Base-by-base conservation (phyloP, 30 jellyfish, hydroid and myxozoan genomes). In the Hydractinia echinata region DNA sequence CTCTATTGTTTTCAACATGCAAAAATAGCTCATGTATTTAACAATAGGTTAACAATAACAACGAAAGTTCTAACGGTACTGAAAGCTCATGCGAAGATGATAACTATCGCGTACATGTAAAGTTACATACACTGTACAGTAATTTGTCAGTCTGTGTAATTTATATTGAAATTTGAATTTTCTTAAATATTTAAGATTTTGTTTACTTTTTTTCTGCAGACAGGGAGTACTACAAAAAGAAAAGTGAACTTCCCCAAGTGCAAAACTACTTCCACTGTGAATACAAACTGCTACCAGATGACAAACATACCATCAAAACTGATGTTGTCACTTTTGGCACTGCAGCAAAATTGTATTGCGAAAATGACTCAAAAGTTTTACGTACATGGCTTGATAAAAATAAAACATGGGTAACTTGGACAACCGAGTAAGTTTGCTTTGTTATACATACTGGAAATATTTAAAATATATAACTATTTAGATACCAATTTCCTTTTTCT, bases 381-480 rank as follows among this genome's bases (percentile, higher is more conserved):
- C 83, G 99, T 51, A 87, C 99, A 53, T 93, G 96, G 96, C 78
- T 67, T 9, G 95, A 87, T 51, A 95, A 89, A 52, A 87, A 87
- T 19, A 87, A 82, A 76, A 93, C 99, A 11, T 93, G 99, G 99
- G 96, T 93, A 51, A 96, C 96, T 14, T 93, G 99, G 99, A 87
- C 87, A 30, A 93, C 83, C 88, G 73, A 82, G 99, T 93, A 69
- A 7, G 95, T 8, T 20, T 6, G 19, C 78, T 67, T 30, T 67
- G 2, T 67, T 20, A 67, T 10, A 15, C 4, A 10, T 67, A 15
- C 14, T 11, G 78, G 11, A 71, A 20, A 71, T 9, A 64, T 64
- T 64, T 51, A 64, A 30, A 30, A 30, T 30, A 30, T 30, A 2
- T 30, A 30, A 30, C 3, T 16, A 11, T 58, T 13, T 13, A 58